Evolutionary conservation across 2,888 invertebrate species (phyloP), one percentile per base, ranked within the genome.

Genomic region (Coleophora flavipennella): DNA sequence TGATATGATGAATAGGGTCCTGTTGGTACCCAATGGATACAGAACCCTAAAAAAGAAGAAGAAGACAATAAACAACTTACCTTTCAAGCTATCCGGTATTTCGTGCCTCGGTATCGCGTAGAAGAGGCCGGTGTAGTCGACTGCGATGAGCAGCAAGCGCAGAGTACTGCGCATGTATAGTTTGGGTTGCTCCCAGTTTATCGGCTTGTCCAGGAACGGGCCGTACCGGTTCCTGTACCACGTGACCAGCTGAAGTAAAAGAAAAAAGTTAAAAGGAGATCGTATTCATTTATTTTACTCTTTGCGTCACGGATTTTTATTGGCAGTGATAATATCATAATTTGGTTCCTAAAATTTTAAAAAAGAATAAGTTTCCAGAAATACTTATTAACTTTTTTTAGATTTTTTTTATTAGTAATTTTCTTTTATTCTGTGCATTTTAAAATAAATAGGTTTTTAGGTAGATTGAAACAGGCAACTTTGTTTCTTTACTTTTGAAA

Each of bases 161-260:
- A 67, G 58, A 1, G 31, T 37, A 1, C 58, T 59, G n/a, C 46
- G 56, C 40, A 75, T 33, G 0, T 68, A 11, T 9, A 78, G 41
- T 48, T 76, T 78, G 0, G 74, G 65, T 33, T 64, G 57, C 6
- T 54, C 51, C 78, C 78, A 78, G 36, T 77, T 61, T 1, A 77
- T 35, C 0, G 49, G 53, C 34, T 50, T 49, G 1, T 52, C 53
- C 1, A 70, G 11, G 13, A 55, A 44, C 1, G 46, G 49, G 0
- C 49, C 51, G 36, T 59, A 66, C 6, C 44, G 38, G 0, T 52
- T 35, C 46, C 50, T 63, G 41, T 62, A 76, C 35, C 59, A 47
- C 31, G 52, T 44, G 1, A 76, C 73, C 7, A 59, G 20, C 78
- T 67, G 45, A 20, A 34, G 33, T 11, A 25, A 20, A 38, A 14